phyloP scores from a whole-genome alignment of 2,888 invertebrate genomes.

The Alcis repandata region DNA sequence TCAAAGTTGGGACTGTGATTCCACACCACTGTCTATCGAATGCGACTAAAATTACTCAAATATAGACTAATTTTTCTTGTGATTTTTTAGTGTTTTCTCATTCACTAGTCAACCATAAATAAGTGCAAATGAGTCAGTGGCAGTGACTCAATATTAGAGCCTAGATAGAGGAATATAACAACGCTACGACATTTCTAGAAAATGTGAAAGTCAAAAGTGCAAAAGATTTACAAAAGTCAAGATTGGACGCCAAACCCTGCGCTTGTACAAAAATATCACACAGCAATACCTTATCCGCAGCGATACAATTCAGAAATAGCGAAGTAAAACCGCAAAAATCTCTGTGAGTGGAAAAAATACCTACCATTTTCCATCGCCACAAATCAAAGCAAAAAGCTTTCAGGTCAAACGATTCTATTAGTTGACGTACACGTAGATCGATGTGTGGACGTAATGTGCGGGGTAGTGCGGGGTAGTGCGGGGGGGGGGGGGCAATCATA shows the following conservation, averaged over 20 bases:
- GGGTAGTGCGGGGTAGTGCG: no score
- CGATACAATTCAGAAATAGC: not conserved
- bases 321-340: constrained; percentile 4
- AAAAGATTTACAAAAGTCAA: no score
- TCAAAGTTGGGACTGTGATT: constrained; percentile 24
- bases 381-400: constrained; percentile 35
- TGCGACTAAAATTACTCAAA: not conserved
- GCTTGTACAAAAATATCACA: not conserved
- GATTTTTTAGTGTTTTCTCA: no score
- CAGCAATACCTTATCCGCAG: not conserved
- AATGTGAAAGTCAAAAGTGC: no score
- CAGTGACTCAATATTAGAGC: no score
- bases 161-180: no score
- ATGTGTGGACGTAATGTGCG: constrained; percentile 2
- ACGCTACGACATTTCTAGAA: no score
- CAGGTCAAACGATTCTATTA: constrained; percentile 32
- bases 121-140: no score
- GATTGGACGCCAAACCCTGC: no score
- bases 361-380: constrained; percentile 21
- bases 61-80: no score
- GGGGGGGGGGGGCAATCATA: no score
- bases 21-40: not conserved
- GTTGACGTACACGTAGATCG: constrained; percentile 21
- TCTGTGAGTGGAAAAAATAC: constrained; percentile 21
- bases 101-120: no score